These are phyloP conservation scores for Neodiprion pinetum DNA, from an alignment of 1,140 invertebrate genomes.

Conservation along the genomic window DNA sequence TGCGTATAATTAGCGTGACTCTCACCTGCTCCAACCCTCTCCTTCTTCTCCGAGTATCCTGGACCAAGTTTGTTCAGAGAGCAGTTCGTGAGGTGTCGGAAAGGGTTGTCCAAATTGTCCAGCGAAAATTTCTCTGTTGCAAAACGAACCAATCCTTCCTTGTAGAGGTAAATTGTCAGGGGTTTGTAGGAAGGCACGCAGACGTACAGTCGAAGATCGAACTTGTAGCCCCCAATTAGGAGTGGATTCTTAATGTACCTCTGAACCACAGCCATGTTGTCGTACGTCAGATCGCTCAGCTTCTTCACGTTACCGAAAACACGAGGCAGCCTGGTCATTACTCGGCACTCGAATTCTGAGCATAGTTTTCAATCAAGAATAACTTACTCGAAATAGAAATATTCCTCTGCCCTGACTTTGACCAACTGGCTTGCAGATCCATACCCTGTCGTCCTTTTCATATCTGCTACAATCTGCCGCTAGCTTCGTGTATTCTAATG, in stretches of 20 bases:
- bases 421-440: conserved; percentile 89
- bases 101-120: conserved; percentile 83
- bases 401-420: conserved; percentile 85
- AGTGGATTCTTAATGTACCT: conserved; percentile 86
- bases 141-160: conserved; percentile 82
- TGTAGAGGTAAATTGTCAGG: conserved; percentile 83
- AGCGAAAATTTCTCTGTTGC: conserved; percentile 85
- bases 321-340: conserved; percentile 13
- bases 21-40: conserved; percentile 77
- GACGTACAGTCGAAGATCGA: conserved; percentile 85
- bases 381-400: conserved; percentile 77
- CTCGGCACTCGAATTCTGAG: too few relatives aligned
- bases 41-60: conserved; percentile 80
- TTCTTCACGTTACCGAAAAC: conserved; percentile 64
- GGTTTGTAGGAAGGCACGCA: conserved; percentile 84
- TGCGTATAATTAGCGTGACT: conserved; percentile 17
- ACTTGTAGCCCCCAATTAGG: conserved; percentile 87
- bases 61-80: conserved; percentile 83
- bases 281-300: conserved; percentile 77
- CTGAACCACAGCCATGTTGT: conserved; percentile 78
- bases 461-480: conserved; percentile 74
- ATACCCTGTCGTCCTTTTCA: conserved; percentile 64
- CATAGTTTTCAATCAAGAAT: neutral
- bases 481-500: conserved; percentile 84
- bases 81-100: conserved; percentile 89